Conservation (phyloP, 2,113 vertebrate species). For the Saguinus midas region DNA sequence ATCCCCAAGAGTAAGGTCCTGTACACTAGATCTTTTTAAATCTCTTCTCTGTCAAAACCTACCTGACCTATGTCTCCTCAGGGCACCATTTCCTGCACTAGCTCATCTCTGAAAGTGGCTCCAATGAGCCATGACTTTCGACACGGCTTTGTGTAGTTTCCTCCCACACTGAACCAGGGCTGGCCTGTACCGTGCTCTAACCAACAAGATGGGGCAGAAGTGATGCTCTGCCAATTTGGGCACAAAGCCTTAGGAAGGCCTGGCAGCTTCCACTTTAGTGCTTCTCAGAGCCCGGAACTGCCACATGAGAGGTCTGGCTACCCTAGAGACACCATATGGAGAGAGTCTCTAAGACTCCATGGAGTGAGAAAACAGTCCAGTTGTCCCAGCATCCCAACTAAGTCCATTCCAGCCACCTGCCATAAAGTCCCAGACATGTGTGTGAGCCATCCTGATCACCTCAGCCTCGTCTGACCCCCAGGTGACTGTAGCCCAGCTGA, state of each 20-base stretch:
- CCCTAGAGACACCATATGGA: background rate
- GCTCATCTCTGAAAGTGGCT: background rate
- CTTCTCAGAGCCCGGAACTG: background rate
- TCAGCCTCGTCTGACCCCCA: background rate
- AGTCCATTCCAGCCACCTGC: background rate
- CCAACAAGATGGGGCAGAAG: background rate
- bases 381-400: background rate
- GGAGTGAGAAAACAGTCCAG: background rate
- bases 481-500: background rate
- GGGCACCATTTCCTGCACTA: background rate
- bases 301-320: background rate
- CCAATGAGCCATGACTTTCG: background rate
- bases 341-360: background rate
- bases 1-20: background rate
- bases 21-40: background rate
- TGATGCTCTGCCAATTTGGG: background rate
- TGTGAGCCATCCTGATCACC: background rate
- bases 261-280: background rate
- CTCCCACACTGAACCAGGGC: background rate
- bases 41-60: background rate
- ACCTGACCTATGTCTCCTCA: background rate
- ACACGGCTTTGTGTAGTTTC: no score
- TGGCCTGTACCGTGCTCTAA: background rate
- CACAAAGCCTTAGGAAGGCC: background rate
- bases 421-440: background rate